Evolutionary conservation across 2,888 invertebrate genomes (phyloP).

Genomic region (Temnothorax rugatulus): DNA sequence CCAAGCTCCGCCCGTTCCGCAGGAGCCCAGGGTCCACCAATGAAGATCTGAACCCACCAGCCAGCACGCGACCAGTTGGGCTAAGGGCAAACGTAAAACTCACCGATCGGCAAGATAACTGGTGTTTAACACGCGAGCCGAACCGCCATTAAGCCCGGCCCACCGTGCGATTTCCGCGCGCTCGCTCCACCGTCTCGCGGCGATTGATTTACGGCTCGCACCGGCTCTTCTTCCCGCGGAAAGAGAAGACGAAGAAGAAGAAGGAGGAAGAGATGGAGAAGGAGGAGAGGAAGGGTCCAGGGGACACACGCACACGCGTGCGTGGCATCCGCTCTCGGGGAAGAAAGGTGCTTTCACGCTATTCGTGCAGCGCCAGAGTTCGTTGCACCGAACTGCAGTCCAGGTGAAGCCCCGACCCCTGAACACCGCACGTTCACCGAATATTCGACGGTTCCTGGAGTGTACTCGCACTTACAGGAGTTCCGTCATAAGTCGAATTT

Average conservation of each 20-base stretch:
- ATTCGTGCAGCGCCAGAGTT: constrained; percentile 63
- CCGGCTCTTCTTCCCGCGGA: constrained; percentile 72
- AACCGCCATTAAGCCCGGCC: constrained; percentile 80
- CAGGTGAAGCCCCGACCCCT: not conserved
- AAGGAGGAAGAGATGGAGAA: constrained; percentile 28
- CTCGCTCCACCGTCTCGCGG: constrained; percentile 54
- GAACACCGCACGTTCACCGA: not conserved
- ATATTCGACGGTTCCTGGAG: constrained; percentile 12
- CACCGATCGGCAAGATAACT: constrained; percentile 83
- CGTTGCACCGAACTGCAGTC: constrained; percentile 66
- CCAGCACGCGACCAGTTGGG: constrained; percentile 82
- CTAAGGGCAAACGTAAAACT: constrained; percentile 83
- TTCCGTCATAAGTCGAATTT: not conserved
- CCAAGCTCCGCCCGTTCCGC: constrained; percentile 73
- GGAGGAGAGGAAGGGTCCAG: constrained; percentile 42
- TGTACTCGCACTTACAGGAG: constrained; percentile 5
- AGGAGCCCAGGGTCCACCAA: constrained; percentile 75
- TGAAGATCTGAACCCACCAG: constrained; percentile 79
- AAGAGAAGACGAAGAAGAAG: constrained; percentile 58
- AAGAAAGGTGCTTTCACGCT: constrained; percentile 24
- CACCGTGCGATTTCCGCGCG: constrained; percentile 81
- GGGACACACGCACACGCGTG: constrained; percentile 67
- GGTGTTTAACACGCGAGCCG: constrained; percentile 83
- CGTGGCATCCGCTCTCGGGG: constrained; percentile 33
- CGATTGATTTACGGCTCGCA: constrained; percentile 72